Conservation (phyloP, 2,113 vertebrate genomes). For the Aptenodytes patagonicus region DNA sequence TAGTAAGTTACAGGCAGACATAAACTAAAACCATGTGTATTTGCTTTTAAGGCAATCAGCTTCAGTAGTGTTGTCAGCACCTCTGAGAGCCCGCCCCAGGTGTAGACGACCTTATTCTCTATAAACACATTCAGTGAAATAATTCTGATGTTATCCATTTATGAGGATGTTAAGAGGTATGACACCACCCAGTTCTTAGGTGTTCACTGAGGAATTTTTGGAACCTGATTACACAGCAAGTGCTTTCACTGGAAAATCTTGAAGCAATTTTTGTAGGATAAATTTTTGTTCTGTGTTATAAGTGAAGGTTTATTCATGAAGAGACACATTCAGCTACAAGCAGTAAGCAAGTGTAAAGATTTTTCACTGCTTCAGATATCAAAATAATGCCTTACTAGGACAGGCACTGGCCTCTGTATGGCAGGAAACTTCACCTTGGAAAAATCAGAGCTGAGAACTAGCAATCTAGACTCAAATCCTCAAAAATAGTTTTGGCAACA, state of each 20-base stretch:
- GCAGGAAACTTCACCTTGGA: not conserved
- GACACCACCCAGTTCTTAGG: not conserved
- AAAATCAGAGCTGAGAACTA: not conserved
- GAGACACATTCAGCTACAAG: not conserved
- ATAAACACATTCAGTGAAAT: slow-evolving; percentile 57
- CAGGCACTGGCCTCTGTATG: not conserved
- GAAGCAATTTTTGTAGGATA: slow-evolving; percentile 26
- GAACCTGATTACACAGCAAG: slow-evolving; percentile 11
- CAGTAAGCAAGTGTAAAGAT: slow-evolving; percentile 1
- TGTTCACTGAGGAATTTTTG: not conserved
- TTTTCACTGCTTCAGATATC: not conserved
- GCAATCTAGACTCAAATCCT: not conserved
- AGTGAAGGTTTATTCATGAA: not conserved
- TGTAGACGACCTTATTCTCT: slow-evolving; percentile 37
- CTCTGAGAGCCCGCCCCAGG: slow-evolving; percentile 32
- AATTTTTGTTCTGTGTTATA: not conserved
- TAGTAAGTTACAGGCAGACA: slow-evolving; percentile 58
- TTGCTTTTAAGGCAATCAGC: slow-evolving; percentile 69
- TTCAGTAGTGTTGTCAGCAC: slow-evolving; percentile 68
- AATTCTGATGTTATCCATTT: slow-evolving; percentile 60
- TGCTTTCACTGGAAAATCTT: not conserved
- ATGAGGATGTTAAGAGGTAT: slow-evolving; percentile 32
- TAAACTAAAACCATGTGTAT: slow-evolving; percentile 75
- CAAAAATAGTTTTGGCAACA: not conserved
- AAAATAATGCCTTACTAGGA: not conserved